A percentile compares a stretch with the other conserved stretches of the same genome.
Evolutionary conservation across 2,797 vertebrate species (phyloP).

Genomic region (Galago senegalensis): DNA sequence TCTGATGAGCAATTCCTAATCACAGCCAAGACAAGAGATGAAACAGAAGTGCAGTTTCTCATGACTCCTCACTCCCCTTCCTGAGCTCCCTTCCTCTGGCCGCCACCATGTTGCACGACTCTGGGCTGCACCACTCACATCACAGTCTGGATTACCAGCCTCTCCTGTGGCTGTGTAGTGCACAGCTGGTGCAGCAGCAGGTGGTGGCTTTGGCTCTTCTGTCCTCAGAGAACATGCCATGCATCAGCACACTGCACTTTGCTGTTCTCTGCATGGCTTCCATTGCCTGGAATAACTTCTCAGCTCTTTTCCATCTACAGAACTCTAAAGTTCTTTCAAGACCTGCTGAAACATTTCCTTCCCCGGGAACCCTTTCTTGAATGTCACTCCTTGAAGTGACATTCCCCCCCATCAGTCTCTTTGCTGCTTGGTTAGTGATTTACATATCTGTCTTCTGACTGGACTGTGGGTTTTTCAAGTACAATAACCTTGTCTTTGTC

Average conservation of each 20-base stretch:
- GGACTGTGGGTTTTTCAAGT: not conserved
- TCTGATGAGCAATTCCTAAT: not conserved
- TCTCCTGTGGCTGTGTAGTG: not conserved
- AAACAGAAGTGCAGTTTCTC: not conserved
- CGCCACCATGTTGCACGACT: accelerated
- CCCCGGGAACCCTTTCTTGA: not conserved
- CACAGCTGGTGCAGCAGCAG: not conserved
- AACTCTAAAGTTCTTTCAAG: not conserved
- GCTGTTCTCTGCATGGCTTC: not conserved
- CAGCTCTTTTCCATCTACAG: not conserved
- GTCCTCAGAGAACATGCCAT: not conserved
- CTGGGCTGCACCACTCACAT: not conserved
- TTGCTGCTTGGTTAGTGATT: not conserved
- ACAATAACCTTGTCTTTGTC: not conserved
- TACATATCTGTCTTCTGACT: not conserved
- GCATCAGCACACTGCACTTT: not conserved
- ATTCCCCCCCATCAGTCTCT: not conserved
- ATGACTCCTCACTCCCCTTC: accelerated
- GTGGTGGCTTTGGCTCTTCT: not conserved
- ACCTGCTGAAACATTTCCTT: not conserved
- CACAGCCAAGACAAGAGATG: not conserved
- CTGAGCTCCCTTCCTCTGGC: accelerated
- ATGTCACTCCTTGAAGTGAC: not conserved
- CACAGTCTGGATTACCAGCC: not conserved
- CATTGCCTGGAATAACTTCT: not conserved